A percentile compares a stretch with the other conserved stretches of the same genome.
These are phyloP conservation scores for Atractosteus spatula DNA, from an alignment of 2,113 vertebrate species.

Conservation along the genomic window DNA sequence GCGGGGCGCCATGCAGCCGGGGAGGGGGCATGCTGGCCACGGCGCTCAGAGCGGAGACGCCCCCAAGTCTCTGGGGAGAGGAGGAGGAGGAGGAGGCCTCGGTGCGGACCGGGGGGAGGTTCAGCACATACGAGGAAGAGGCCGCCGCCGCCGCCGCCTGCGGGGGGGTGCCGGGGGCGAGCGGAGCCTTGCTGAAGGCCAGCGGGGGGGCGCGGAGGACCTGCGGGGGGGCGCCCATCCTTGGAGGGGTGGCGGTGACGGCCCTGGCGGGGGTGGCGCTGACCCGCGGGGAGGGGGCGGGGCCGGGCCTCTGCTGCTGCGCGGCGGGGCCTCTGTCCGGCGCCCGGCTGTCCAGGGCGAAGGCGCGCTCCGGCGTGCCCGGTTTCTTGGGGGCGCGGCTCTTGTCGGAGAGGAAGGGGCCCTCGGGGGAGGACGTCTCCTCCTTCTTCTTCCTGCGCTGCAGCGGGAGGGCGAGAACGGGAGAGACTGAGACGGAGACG, in stretches of 20 bases:
- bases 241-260: background rate
- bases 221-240: background rate
- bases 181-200: constrained; percentile 29
- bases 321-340: background rate
- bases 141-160: background rate
- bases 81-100: no score
- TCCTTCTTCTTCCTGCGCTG: constrained; percentile 16
- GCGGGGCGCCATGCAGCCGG: no score
- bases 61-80: no score
- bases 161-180: constrained; percentile 5
- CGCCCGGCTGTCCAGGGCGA: background rate
- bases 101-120: no score
- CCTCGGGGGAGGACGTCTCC: background rate
- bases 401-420: background rate
- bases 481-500: background rate
- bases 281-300: constrained; percentile 1
- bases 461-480: background rate
- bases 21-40: no score
- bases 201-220: background rate
- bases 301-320: constrained; percentile 48
- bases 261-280: no score
- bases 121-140: background rate
- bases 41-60: no score
- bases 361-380: background rate
- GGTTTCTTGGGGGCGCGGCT: background rate